These are phyloP conservation scores for Vulpes ferrilata DNA, from an alignment of 2,113 vertebrate genomes.

Conservation along the genomic window DNA sequence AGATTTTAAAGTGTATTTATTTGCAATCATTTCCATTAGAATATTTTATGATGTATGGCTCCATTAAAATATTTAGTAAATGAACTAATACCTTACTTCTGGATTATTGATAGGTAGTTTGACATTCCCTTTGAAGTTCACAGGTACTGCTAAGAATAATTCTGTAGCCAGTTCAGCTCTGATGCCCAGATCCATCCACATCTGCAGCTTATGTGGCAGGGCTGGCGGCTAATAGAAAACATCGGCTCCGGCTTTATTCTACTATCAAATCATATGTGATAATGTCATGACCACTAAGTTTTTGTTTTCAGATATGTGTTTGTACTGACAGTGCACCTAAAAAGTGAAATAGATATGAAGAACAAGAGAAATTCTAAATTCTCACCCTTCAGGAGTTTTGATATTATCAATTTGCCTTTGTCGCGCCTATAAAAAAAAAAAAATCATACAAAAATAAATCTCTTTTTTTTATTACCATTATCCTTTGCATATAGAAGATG, in stretches of 20 bases:
- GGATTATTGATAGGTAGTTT: background rate
- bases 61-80: constrained; percentile 59
- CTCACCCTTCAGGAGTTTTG: background rate
- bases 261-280: constrained; percentile 47
- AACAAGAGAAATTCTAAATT: constrained; percentile 52
- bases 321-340: background rate
- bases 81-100: constrained; percentile 36
- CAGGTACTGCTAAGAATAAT: constrained; percentile 13
- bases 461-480: background rate
- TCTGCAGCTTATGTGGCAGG: background rate
- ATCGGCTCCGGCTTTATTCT: constrained; percentile 44
- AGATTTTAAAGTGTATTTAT: constrained; percentile 38
- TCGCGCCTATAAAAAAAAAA: background rate
- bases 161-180: background rate
- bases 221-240: constrained; percentile 5
- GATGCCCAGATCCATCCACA: background rate
- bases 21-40: constrained; percentile 51
- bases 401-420: background rate
- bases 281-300: constrained; percentile 26
- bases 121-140: constrained; percentile 30
- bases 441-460: background rate
- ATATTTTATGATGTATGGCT: background rate
- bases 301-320: constrained; percentile 59
- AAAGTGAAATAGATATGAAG: constrained; percentile 37
- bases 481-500: background rate